These are phyloP conservation scores for Ypsolopha sequella DNA, from an alignment of 2,888 invertebrate species.

Conservation along the genomic window DNA sequence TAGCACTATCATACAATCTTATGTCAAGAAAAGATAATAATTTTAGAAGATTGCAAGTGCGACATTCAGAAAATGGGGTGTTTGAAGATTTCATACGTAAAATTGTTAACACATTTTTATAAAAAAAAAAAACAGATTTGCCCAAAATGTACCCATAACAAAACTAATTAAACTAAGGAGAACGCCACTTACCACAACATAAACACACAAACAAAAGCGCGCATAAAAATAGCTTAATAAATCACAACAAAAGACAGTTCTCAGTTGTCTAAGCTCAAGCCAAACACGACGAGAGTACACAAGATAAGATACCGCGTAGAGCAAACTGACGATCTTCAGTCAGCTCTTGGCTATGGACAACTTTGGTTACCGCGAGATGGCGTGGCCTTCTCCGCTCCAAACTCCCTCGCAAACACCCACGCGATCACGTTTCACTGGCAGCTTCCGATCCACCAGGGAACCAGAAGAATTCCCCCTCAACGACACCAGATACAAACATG, in stretches of 20 bases:
- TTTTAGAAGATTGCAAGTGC: no score
- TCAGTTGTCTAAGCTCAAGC: conserved; percentile 31
- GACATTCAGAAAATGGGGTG: no score
- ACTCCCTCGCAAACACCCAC: conserved; percentile 37
- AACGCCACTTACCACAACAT: not conserved
- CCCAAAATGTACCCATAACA: not conserved
- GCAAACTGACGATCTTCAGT: conserved; percentile 29
- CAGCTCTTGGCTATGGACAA: conserved; percentile 66
- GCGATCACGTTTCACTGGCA: conserved; percentile 41
- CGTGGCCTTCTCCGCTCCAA: conserved; percentile 52
- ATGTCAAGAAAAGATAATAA: no score
- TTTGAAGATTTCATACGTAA: no score
- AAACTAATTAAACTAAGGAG: not conserved
- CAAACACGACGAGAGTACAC: conserved; percentile 23
- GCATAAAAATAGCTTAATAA: conserved; percentile 49
- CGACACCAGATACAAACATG: conserved; percentile 44
- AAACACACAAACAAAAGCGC: not conserved
- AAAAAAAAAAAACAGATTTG: no score
- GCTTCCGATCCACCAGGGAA: conserved; percentile 41
- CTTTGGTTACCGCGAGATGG: conserved; percentile 74
- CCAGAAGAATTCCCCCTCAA: conserved; percentile 72
- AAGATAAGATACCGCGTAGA: conserved; percentile 48
- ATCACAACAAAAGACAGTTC: conserved; percentile 44
- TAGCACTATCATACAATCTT: no score
- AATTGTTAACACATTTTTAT: no score